phyloP scores from a whole-genome alignment of 2,797 vertebrate species.

The Enteromius radiatus region DNA sequence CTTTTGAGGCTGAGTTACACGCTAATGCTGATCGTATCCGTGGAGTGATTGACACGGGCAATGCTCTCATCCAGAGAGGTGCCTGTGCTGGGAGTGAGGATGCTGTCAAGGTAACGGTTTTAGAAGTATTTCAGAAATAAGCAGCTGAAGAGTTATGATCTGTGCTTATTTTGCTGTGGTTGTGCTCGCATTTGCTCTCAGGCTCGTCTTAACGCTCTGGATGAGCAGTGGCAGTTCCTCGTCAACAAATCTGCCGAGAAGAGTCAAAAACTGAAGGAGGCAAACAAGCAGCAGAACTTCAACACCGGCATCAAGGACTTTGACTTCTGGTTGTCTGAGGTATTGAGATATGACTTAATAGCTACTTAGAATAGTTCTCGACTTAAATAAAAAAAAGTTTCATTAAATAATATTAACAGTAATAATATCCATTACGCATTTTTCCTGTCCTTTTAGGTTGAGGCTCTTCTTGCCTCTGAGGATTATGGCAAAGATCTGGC shows the following conservation, averaged over 20 bases:
- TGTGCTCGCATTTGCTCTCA: slow-evolving; percentile 60
- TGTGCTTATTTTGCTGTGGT: slow-evolving; percentile 6
- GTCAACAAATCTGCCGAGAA: slow-evolving; percentile 98
- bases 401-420: no score
- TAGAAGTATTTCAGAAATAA: not conserved
- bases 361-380: not conserved
- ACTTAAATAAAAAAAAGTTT: not conserved
- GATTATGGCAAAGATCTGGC: slow-evolving; percentile 98
- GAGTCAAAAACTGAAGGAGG: slow-evolving; percentile 98
- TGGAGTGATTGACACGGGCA: slow-evolving; percentile 94
- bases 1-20: slow-evolving; percentile 96
- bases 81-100: slow-evolving; percentile 97
- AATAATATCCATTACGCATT: not conserved
- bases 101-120: slow-evolving; percentile 87
- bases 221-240: slow-evolving; percentile 97
- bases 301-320: slow-evolving; percentile 99
- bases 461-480: slow-evolving; percentile 96
- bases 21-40: slow-evolving; percentile 97
- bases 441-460: slow-evolving; percentile 80
- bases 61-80: slow-evolving; percentile 93
- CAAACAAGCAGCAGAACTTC: slow-evolving; percentile 99
- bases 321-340: slow-evolving; percentile 99
- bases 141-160: not conserved
- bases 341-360: slow-evolving; percentile 61
- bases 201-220: slow-evolving; percentile 89